Percentiles rank a stretch among this genome's conserved stretches.
phyloP scores from a whole-genome alignment of 2,797 vertebrate genomes.

The Dipus sagitta region DNA sequence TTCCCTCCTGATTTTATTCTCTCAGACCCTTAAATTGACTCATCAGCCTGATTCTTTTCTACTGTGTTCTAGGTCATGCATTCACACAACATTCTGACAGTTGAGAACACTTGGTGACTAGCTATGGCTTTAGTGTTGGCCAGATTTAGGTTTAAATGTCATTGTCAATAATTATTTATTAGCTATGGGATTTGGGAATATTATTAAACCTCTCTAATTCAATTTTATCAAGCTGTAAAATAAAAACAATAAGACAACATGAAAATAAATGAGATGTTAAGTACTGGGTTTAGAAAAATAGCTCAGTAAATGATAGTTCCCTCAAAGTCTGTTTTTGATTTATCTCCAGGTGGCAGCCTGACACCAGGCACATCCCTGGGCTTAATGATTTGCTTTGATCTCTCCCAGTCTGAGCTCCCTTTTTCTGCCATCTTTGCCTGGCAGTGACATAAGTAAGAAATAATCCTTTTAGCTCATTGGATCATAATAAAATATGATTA shows the following conservation, averaged over 20 bases:
- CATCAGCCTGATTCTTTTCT: not conserved
- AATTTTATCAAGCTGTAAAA: constrained; percentile 24
- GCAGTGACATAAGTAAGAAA: constrained; percentile 27
- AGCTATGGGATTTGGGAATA: constrained; percentile 12
- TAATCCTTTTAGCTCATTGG: not conserved
- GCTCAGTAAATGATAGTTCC: not conserved
- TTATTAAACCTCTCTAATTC: constrained; percentile 18
- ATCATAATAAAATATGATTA: constrained; percentile 38
- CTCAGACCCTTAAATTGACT: not conserved
- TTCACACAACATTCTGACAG: constrained; percentile 11
- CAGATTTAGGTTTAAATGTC: constrained; percentile 40
- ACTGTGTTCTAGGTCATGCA: not conserved
- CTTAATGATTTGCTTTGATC: constrained; percentile 37
- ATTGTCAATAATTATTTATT: constrained; percentile 25
- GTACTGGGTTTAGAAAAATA: not conserved
- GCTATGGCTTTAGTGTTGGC: not conserved
- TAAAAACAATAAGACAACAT: not conserved
- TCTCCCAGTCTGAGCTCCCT: constrained; percentile 9
- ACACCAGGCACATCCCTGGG: not conserved
- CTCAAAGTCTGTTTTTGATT: not conserved
- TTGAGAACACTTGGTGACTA: constrained; percentile 44
- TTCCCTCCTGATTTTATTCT: not conserved
- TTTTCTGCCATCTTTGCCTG: constrained; percentile 41
- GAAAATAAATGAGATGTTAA: constrained; percentile 28
- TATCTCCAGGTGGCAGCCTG: not conserved